Evolutionary conservation across 1,140 invertebrate species (phyloP).

Genomic region (Drosophila elegans): DNA sequence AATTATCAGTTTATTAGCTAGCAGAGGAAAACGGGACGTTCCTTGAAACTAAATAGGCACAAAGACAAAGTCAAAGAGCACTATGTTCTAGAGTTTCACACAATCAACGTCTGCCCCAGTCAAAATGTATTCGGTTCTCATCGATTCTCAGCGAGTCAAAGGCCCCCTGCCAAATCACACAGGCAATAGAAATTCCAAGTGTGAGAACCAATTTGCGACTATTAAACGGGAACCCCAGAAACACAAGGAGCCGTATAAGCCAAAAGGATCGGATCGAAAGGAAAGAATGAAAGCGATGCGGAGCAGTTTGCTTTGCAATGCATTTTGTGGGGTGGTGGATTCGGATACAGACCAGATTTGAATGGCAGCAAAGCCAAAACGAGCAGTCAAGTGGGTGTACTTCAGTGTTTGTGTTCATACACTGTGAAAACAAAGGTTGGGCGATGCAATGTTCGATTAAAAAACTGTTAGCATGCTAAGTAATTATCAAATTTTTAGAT

Average conservation of each 20-base stretch:
- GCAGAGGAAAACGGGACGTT: too few species aligned
- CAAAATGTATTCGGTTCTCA: conserved; percentile 31
- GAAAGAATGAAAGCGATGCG: conserved; percentile 37
- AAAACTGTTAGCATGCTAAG: too few species aligned
- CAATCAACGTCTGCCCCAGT: background rate
- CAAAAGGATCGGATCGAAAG: conserved; percentile 23
- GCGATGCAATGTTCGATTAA: background rate
- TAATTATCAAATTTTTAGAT: too few species aligned
- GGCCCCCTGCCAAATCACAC: conserved; percentile 44
- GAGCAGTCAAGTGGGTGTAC: conserved; percentile 61
- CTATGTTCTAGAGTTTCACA: background rate
- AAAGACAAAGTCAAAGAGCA: background rate
- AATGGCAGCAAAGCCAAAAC: conserved; percentile 57
- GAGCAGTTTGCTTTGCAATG: conserved; percentile 39
- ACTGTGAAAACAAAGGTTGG: background rate
- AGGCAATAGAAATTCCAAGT: conserved; percentile 63
- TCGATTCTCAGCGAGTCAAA: conserved; percentile 39
- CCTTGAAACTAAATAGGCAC: too few species aligned
- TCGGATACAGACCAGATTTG: conserved; percentile 43
- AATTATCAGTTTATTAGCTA: too few species aligned
- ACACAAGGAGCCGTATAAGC: conserved; percentile 47
- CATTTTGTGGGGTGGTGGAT: conserved; percentile 45
- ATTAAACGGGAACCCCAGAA: conserved; percentile 72
- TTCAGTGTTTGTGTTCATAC: conserved; percentile 14
- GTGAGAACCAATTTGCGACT: conserved; percentile 79